phyloP scores from a whole-genome alignment of 2,797 vertebrate species.

The Enteromius fasciolatus region DNA sequence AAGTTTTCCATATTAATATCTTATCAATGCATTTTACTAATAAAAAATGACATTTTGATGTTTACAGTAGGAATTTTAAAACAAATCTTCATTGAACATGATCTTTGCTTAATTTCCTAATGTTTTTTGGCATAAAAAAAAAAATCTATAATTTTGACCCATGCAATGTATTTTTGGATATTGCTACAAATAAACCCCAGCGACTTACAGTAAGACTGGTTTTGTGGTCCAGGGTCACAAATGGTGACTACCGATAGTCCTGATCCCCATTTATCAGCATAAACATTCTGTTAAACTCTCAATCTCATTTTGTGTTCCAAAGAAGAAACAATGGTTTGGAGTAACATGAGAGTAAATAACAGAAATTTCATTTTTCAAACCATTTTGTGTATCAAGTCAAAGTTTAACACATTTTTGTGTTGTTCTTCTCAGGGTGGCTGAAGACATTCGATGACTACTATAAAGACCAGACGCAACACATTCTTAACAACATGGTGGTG shows the following conservation, averaged over 20 bases:
- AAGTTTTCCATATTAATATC: too few species aligned
- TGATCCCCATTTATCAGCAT: background rate
- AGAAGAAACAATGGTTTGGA: background rate
- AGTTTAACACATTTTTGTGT: background rate
- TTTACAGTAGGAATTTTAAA: too few species aligned
- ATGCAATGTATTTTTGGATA: too few species aligned
- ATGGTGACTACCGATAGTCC: background rate
- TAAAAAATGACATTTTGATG: too few species aligned
- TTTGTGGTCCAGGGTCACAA: too few species aligned
- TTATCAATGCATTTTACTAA: too few species aligned
- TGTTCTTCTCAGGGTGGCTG: slow-evolving; percentile 86
- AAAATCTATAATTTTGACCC: too few species aligned
- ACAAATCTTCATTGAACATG: too few species aligned
- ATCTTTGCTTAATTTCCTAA: too few species aligned
- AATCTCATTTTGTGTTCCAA: background rate
- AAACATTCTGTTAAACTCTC: background rate
- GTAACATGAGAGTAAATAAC: background rate
- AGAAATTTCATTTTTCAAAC: background rate
- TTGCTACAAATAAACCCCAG: too few species aligned
- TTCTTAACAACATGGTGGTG: slow-evolving; percentile 90
- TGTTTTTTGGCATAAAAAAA: too few species aligned
- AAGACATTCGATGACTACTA: slow-evolving; percentile 95
- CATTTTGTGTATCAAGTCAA: background rate
- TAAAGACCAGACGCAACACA: slow-evolving; percentile 89
- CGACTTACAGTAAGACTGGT: too few species aligned